Evolutionary conservation across 1,140 invertebrate genomes (phyloP).

Genomic region (Psix sp.): DNA sequence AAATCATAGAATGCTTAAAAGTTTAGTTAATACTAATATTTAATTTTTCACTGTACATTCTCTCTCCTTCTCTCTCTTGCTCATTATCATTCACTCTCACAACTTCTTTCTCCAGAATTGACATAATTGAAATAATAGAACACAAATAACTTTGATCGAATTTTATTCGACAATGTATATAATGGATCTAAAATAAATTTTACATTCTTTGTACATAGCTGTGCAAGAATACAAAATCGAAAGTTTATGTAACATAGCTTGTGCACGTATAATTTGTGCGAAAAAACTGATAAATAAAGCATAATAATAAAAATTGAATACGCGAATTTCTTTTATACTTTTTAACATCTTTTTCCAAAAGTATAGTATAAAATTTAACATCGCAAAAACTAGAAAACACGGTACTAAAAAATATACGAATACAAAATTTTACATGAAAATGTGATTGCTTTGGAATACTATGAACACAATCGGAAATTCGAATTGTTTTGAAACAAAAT

Average conservation of each 20-base stretch:
- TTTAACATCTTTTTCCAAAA: no score
- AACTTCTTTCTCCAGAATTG: no score
- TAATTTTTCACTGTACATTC: no score
- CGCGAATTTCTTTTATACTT: no score
- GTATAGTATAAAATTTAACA: no score
- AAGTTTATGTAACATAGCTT: conserved; percentile 34
- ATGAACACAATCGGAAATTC: conserved; percentile 31
- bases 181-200: conserved; percentile 43
- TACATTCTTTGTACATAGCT: conserved; percentile 52
- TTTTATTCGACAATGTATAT: conserved; percentile 48
- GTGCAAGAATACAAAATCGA: conserved; percentile 34
- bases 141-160: conserved; percentile 33
- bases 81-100: no score
- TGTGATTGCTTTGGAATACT: conserved; percentile 6
- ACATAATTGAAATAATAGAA: no score
- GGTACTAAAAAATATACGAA: conserved; percentile 15
- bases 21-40: no score
- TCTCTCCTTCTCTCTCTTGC: no score
- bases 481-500: conserved; percentile 10
- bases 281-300: conserved; percentile 44
- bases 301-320: conserved; percentile 17
- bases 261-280: conserved; percentile 35
- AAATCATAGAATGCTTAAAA: no score
- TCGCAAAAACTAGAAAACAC: background rate
- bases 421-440: conserved; percentile 27